phyloP scores from a whole-genome alignment of 2,797 vertebrate species.

The Lagocephalus sceleratus region DNA sequence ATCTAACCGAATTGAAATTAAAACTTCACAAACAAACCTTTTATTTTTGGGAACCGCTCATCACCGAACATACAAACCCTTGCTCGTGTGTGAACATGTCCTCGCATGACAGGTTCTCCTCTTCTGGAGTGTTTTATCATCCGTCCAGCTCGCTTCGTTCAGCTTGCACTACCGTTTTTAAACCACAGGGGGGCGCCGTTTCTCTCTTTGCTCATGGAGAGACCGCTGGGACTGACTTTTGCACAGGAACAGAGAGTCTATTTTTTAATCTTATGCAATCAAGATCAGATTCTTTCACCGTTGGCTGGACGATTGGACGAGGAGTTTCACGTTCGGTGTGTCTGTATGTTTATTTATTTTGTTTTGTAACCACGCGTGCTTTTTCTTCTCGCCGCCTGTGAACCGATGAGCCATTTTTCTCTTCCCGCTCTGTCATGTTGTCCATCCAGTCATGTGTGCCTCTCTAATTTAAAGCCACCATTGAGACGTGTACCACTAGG shows the following conservation, averaged over 20 bases:
- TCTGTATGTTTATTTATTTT: slow-evolving; percentile 28
- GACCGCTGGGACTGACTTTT: slow-evolving; percentile 46
- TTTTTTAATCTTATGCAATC: slow-evolving; percentile 68
- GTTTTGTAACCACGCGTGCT: slow-evolving; percentile 12
- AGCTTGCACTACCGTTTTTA: slow-evolving; percentile 67
- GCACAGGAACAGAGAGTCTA: slow-evolving; percentile 58
- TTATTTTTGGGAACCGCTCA: slow-evolving; percentile 14
- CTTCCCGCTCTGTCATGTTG: slow-evolving; percentile 8
- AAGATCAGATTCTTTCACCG: slow-evolving; percentile 39
- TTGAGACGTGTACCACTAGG: background rate
- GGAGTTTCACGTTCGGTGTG: slow-evolving; percentile 13
- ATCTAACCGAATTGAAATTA: slow-evolving; percentile 16
- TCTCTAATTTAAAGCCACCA: slow-evolving; percentile 5
- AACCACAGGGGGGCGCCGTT: slow-evolving; percentile 50
- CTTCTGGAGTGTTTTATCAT: slow-evolving; percentile 10
- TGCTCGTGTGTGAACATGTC: slow-evolving; percentile 5
- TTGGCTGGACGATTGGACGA: slow-evolving; percentile 19
- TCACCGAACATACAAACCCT: slow-evolving; percentile 8
- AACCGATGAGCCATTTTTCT: slow-evolving; percentile 10
- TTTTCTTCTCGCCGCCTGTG: slow-evolving; percentile 20
- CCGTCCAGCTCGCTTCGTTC: slow-evolving; percentile 58
- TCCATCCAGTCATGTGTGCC: slow-evolving; percentile 9
- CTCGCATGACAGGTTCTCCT: background rate
- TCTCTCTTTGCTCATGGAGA: slow-evolving; percentile 20
- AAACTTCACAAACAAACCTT: slow-evolving; percentile 16